Percentiles rank a stretch among this genome's conserved stretches.
Conservation (phyloP, 2,797 vertebrate genomes). For the Sebastes vulpes region DNA sequence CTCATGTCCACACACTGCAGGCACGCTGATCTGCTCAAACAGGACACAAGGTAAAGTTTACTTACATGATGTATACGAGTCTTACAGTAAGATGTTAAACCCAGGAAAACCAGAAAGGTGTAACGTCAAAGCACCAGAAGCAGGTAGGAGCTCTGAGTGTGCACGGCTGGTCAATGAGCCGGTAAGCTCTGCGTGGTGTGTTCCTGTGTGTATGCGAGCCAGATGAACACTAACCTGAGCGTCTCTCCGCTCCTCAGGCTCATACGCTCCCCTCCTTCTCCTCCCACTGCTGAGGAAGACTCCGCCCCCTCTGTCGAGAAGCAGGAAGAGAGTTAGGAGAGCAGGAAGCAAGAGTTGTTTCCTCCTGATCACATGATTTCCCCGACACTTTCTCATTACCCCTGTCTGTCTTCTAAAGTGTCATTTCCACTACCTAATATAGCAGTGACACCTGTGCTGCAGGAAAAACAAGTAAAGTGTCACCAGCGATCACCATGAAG, state of each 20-base stretch:
- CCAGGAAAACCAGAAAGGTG: background rate
- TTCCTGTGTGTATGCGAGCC: background rate
- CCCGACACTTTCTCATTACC: conserved; percentile 17
- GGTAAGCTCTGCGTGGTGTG: background rate
- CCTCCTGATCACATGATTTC: conserved; percentile 30
- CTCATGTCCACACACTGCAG: conserved; percentile 16
- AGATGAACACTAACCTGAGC: conserved; percentile 63
- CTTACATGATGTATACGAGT: conserved; percentile 50
- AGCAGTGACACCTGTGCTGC: background rate
- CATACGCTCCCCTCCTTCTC: conserved; percentile 14
- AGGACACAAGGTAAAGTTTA: conserved; percentile 36
- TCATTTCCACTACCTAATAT: background rate
- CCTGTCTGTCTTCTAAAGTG: background rate
- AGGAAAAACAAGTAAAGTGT: background rate
- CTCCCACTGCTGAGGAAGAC: conserved; percentile 16
- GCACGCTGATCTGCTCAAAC: conserved; percentile 7
- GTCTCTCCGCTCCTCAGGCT: conserved; percentile 27
- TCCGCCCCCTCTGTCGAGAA: conserved; percentile 49
- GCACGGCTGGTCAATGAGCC: background rate
- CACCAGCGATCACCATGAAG: background rate
- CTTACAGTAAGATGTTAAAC: background rate
- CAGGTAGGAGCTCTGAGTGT: background rate
- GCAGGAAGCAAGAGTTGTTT: conserved; percentile 59
- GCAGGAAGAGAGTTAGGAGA: conserved; percentile 55
- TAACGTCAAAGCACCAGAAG: background rate